phyloP scores from a whole-genome alignment of 2,888 invertebrate genomes.

The Sesia apiformis region DNA sequence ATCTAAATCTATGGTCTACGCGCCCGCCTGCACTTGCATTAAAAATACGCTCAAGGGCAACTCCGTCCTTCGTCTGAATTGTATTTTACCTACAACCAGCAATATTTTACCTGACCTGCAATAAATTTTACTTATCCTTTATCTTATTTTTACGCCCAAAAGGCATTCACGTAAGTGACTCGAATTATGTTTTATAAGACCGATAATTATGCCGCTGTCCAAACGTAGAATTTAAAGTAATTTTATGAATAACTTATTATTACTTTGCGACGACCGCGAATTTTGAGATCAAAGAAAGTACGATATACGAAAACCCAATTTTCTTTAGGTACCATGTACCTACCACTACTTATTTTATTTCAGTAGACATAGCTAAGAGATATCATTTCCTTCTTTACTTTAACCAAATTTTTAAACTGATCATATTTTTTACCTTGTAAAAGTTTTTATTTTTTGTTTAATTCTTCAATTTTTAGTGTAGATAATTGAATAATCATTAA shows the following conservation, averaged over 20 bases:
- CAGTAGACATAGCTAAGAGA: too few species aligned
- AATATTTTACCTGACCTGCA: slow-evolving; percentile 44
- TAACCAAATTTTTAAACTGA: too few species aligned
- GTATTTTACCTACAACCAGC: slow-evolving; percentile 38
- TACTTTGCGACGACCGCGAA: not conserved
- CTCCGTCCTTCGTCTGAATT: slow-evolving; percentile 33
- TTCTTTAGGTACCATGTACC: not conserved
- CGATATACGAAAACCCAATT: not conserved
- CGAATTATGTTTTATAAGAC: slow-evolving; percentile 22
- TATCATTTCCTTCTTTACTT: too few species aligned
- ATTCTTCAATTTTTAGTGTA: too few species aligned
- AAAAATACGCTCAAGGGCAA: slow-evolving; percentile 50
- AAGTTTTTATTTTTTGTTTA: too few species aligned
- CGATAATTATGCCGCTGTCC: slow-evolving; percentile 17
- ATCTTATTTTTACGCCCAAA: slow-evolving; percentile 37
- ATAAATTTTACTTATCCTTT: slow-evolving; percentile 42
- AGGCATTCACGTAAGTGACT: slow-evolving; percentile 25
- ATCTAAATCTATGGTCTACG: too few species aligned
- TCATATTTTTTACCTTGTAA: too few species aligned
- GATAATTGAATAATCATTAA: too few species aligned
- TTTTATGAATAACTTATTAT: not conserved
- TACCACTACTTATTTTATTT: not conserved
- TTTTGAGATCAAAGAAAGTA: not conserved
- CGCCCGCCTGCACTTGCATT: not conserved
- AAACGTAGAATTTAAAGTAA: not conserved